Evolutionary conservation across 2,113 vertebrate species (phyloP), one percentile per base, ranked within the genome.

Genomic region (Pica pica): DNA sequence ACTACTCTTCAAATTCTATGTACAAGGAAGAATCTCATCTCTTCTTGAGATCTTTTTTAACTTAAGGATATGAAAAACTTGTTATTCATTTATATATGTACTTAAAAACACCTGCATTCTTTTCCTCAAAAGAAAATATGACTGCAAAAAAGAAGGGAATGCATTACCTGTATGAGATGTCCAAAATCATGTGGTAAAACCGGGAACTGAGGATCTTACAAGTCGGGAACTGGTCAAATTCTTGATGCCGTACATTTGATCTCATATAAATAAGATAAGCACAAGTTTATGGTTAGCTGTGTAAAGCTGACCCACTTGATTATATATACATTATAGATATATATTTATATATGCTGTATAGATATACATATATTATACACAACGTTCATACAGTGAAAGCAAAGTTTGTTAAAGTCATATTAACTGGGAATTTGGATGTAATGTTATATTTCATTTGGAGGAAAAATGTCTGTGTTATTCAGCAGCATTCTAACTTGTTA

Each of bases 291-390:
- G 91, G 94, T 93, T 93, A 57, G 56, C 56, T 95, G 28, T 80
- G 69, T 95, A 91, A 97, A 96, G 89, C 85, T 96, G 88, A 95
- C 84, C 63, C 80, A 96, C 67, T 75, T 93, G 90, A 95, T 93
- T 96, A 95, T 94, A 90, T 69, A 73, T 74, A 83, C 78, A 93
- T 79, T 92, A 90, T 90, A 96, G 85, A 97, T 89, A 92, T 95
- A 97, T 97, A 97, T 97, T 94, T 97, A 93, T 96, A 96, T 93
- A 97, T 93, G 52, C 90, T 95, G 95, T 82, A 95, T 90, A 96
- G 87, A 35, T 94, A 89, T 60, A 87, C 84, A 77, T 37, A 84
- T 89, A 85, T 68, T 92, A 82, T 61, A 93, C 42, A 84, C 57
- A 83, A 91, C 65, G 84, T 94, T 96, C 89, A 88, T 90, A 83